These are phyloP conservation scores for Rhinichthys osculus DNA, from an alignment of 2,797 vertebrate species.

Conservation along the genomic window DNA sequence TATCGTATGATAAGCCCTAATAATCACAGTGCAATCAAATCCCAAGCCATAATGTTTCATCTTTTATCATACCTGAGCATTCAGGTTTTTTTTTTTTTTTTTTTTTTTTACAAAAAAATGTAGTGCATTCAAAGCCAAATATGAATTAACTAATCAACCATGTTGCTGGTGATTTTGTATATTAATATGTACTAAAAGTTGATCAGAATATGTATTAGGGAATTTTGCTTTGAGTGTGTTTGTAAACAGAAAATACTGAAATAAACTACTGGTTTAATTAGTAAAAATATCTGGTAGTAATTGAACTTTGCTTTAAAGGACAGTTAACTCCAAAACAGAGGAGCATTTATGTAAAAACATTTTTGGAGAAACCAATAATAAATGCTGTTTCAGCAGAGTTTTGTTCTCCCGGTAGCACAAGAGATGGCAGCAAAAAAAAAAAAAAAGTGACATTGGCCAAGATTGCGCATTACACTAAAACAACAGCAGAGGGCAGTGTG, in stretches of 20 bases:
- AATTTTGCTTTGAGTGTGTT: not conserved
- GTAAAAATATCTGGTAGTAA: not conserved
- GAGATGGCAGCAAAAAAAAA: not conserved
- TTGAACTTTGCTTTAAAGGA: not conserved
- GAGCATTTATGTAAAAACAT: not conserved
- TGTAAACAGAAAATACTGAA: not conserved
- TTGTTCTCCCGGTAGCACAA: not conserved
- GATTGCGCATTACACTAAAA: constrained; percentile 32
- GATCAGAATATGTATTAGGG: not conserved
- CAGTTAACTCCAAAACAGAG: not conserved
- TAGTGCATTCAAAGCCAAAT: not conserved
- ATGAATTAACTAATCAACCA: not conserved
- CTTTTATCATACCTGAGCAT: constrained; percentile 10
- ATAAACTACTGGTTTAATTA: not conserved
- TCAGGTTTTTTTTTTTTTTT: too few species aligned
- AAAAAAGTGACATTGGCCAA: not conserved
- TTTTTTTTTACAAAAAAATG: constrained; percentile 1
- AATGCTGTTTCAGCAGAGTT: constrained; percentile 11
- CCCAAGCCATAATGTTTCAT: not conserved
- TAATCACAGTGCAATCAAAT: constrained; percentile 24
- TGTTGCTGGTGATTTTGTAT: not conserved
- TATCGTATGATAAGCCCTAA: constrained; percentile 8
- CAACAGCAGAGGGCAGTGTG: constrained; percentile 61
- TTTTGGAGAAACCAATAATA: not conserved
- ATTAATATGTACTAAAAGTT: not conserved